Evolutionary conservation across 2,113 vertebrate genomes (phyloP).

Genomic region (Corydoras maculifer): DNA sequence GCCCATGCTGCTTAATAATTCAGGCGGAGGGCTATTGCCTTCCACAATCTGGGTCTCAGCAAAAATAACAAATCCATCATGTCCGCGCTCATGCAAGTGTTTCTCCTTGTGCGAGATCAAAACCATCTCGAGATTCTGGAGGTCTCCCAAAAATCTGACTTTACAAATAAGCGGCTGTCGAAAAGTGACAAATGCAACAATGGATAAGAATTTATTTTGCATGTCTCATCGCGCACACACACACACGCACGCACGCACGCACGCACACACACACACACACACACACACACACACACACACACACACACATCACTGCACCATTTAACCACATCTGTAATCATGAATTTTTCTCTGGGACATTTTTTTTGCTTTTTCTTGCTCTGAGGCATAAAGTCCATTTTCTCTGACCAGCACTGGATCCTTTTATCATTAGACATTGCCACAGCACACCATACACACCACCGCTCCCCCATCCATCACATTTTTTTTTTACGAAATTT

Average conservation of each 20-base stretch:
- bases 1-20: conserved; percentile 45
- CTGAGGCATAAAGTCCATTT: conserved; percentile 39
- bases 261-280: not conserved
- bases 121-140: conserved; percentile 1
- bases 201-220: not conserved
- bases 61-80: conserved; percentile 43
- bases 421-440: conserved; percentile 15
- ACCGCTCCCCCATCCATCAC: too few species aligned
- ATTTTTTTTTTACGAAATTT: too few species aligned
- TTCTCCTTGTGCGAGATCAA: conserved; percentile 8
- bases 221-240: not conserved
- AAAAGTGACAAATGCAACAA: conserved; percentile 5
- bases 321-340: conserved; percentile 32
- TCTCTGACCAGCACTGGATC: conserved; percentile 21
- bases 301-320: conserved; percentile 9
- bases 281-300: not conserved
- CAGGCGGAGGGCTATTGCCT: conserved; percentile 40
- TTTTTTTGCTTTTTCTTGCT: not conserved
- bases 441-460: too few species aligned
- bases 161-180: not conserved
- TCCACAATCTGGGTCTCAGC: conserved; percentile 34
- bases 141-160: not conserved
- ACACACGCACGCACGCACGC: not conserved
- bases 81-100: conserved; percentile 19
- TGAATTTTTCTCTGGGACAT: conserved; percentile 28